Conservation (phyloP, 2,888 invertebrate species). For the Ochropleura plecta region DNA sequence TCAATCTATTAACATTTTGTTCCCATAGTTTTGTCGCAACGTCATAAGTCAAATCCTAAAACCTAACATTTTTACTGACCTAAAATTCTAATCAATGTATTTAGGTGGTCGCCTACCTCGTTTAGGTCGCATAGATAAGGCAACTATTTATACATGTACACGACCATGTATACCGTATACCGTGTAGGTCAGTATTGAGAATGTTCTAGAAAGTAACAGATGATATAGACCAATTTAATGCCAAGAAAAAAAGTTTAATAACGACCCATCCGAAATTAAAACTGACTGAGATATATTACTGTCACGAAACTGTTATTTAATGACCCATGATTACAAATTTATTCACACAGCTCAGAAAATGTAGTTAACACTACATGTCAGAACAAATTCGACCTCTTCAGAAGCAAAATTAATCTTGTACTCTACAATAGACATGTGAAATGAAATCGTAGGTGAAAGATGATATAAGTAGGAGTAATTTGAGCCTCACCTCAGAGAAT, state of each 20-base stretch:
- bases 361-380: slow-evolving; percentile 5
- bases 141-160: background rate
- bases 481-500: slow-evolving; percentile 74
- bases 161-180: background rate
- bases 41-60: background rate
- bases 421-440: slow-evolving; percentile 67
- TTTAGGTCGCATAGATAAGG: slow-evolving; percentile 11
- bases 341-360: slow-evolving; percentile 30
- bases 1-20: background rate
- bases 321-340: slow-evolving; percentile 57
- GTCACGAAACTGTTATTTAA: slow-evolving; percentile 68
- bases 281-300: slow-evolving; percentile 68
- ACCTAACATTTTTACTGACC: background rate
- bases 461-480: slow-evolving; percentile 77
- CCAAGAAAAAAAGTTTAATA: slow-evolving; percentile 49
- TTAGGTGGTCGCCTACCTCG: background rate
- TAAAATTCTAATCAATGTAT: slow-evolving; percentile 21
- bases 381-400: slow-evolving; percentile 6
- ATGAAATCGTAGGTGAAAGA: slow-evolving; percentile 77
- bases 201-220: slow-evolving; percentile 52
- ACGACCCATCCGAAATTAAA: slow-evolving; percentile 57
- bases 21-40: background rate
- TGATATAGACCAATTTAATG: slow-evolving; percentile 41
- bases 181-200: background rate
- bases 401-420: slow-evolving; percentile 61